Conservation (phyloP, 2,797 vertebrate species). For the Chloroceryle amazona region DNA sequence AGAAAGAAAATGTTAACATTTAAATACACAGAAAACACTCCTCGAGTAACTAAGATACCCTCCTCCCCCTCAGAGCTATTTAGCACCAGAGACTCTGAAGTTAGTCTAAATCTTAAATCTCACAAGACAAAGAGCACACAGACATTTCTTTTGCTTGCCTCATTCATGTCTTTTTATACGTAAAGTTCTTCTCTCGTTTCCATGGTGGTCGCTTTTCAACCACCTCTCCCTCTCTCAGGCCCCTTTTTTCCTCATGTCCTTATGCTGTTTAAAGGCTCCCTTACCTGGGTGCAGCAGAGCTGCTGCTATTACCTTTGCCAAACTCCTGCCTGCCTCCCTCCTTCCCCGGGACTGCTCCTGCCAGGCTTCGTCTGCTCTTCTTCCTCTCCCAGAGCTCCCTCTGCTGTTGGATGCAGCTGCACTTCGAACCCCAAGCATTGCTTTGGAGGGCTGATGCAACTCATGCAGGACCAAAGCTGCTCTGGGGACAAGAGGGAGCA, state of each 20-base stretch:
- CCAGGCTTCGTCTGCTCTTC: neutral
- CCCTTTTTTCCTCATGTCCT: neutral
- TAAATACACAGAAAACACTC: neutral
- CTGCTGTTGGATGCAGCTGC: constrained; percentile 34
- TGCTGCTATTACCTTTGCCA: neutral
- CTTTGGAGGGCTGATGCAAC: neutral
- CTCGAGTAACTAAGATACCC: neutral
- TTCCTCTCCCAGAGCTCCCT: constrained; percentile 69
- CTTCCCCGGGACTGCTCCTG: neutral
- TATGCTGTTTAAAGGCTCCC: neutral
- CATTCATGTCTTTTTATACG: neutral
- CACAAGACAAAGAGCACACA: neutral
- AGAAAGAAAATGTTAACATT: fast-evolving
- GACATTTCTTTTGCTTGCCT: neutral
- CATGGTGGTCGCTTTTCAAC: neutral
- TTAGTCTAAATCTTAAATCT: neutral
- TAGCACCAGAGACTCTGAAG: neutral
- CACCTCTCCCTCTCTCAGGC: neutral
- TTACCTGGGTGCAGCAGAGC: neutral
- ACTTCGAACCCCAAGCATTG: neutral
- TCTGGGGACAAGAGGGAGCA: neutral
- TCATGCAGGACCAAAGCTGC: neutral
- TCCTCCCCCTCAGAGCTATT: neutral
- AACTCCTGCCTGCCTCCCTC: neutral
- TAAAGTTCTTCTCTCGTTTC: constrained; percentile 10